phyloP scores from a whole-genome alignment of 2,888 invertebrate species.

The Schizotus pectinicornis region DNA sequence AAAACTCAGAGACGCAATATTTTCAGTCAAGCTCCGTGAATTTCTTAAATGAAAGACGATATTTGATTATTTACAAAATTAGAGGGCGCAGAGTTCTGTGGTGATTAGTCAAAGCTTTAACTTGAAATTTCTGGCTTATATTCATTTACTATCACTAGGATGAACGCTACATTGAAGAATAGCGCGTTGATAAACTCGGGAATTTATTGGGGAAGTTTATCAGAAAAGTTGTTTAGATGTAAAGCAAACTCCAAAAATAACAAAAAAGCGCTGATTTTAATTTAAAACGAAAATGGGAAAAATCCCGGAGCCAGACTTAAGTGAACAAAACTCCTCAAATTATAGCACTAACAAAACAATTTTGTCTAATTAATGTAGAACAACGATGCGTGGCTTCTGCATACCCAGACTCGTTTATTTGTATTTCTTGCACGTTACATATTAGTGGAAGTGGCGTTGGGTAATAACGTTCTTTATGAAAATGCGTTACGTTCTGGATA shows the following conservation, averaged over 20 bases:
- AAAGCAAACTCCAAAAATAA: not conserved
- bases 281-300: not conserved
- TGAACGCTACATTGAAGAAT: constrained; percentile 16
- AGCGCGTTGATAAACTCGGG: constrained; percentile 13
- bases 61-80: not conserved
- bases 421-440: no score
- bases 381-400: no score
- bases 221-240: constrained; percentile 7
- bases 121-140: not conserved
- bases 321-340: no score
- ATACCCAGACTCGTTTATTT: no score
- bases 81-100: not conserved
- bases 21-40: not conserved
- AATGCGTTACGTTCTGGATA: no score
- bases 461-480: no score
- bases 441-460: no score
- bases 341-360: no score
- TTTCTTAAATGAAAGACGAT: not conserved
- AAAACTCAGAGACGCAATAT: not conserved
- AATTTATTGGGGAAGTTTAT: constrained; percentile 14
- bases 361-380: no score
- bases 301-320: no score
- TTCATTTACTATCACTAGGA: constrained; percentile 5
- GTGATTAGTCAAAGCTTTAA: constrained; percentile 15
- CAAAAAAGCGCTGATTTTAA: constrained; percentile 2